Evolutionary conservation across 35 echinoderm and acorn worm genomes (phyloP).

Genomic region (Heliocidaris erythrogramma): DNA sequence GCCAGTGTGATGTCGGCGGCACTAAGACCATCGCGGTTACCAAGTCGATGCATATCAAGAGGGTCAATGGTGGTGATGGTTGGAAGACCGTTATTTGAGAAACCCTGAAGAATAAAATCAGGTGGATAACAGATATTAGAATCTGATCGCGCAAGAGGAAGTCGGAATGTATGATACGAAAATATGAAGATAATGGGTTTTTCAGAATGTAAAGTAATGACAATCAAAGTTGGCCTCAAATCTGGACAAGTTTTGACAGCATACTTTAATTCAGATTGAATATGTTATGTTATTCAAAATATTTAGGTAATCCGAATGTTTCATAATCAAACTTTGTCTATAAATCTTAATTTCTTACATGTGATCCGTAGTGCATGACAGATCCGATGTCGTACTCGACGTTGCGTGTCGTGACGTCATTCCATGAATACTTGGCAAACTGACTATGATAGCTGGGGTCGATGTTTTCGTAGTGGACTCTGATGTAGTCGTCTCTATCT

Average conservation of each 20-base stretch:
- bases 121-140: not conserved
- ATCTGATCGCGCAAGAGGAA: not conserved
- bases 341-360: conserved; percentile 47
- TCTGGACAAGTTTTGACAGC: not conserved
- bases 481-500: conserved; percentile 76
- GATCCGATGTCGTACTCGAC: conserved; percentile 78
- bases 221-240: not conserved
- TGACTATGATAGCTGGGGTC: not conserved
- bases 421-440: conserved; percentile 49
- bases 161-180: not conserved
- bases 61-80: conserved; percentile 59
- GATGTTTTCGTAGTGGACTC: conserved; percentile 64
- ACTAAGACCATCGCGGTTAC: conserved; percentile 24
- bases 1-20: conserved; percentile 55
- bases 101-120: not conserved
- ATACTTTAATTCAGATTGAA: too few relatives aligned
- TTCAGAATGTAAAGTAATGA: too few relatives aligned
- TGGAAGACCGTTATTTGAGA: conserved; percentile 42
- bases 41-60: conserved; percentile 45
- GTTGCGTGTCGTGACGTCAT: conserved; percentile 45
- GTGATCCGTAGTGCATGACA: conserved; percentile 74
- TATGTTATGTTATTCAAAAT: too few relatives aligned
- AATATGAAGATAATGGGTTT: too few relatives aligned
- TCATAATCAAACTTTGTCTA: too few relatives aligned
- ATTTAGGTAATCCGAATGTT: too few relatives aligned